Evolutionary conservation across 2,113 vertebrate genomes (phyloP).

Genomic region (Coptodon rendalli): DNA sequence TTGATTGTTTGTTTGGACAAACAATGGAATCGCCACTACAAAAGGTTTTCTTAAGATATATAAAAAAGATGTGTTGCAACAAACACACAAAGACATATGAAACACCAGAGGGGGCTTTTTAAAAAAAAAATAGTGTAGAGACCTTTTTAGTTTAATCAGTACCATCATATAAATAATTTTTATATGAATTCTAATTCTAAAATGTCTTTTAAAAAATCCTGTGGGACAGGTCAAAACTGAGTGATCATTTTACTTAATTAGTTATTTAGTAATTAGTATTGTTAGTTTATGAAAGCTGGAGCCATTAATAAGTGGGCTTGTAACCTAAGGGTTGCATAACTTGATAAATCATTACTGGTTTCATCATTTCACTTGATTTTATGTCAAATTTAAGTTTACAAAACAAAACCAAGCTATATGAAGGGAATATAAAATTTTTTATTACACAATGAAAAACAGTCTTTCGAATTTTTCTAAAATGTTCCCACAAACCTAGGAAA

Average conservation of each 20-base stretch:
- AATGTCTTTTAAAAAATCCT: not conserved
- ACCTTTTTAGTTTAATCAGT: not conserved
- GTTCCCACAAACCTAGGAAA: not conserved
- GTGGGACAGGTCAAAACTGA: not conserved
- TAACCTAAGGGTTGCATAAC: not conserved
- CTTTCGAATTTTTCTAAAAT: not conserved
- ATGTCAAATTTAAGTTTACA: not conserved
- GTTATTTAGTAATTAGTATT: not conserved
- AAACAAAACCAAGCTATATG: not conserved
- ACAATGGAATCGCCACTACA: not conserved
- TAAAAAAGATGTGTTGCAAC: not conserved
- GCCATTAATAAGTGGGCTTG: not conserved
- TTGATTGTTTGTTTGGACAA: not conserved
- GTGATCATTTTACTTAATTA: not conserved
- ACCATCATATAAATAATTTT: accelerated
- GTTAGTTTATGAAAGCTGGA: not conserved
- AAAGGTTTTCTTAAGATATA: not conserved
- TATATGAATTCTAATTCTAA: not conserved
- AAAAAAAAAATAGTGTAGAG: not conserved
- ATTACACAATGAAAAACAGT: not conserved
- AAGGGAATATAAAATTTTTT: not conserved
- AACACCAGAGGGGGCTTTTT: not conserved
- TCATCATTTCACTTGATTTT: not conserved
- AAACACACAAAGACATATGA: not conserved
- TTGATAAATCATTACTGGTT: not conserved